Base-by-base conservation (phyloP, 2,113 vertebrate species). In the Cinclus mexicanus region DNA sequence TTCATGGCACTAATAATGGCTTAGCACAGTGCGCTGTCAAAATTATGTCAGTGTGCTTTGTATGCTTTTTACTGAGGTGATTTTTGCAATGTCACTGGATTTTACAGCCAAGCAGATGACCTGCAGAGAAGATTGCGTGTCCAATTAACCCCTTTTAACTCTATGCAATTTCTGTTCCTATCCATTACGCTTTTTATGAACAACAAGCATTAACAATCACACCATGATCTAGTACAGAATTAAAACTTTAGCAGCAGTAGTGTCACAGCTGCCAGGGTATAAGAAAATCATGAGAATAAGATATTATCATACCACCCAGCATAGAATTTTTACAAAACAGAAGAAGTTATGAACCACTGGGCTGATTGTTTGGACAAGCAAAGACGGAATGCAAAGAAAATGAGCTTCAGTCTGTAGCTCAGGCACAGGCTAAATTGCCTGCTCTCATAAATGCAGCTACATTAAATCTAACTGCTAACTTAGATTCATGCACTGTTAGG, bases 91-190 rank as follows among this genome's bases (percentile, higher is more conserved):
- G 52, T 77, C 50, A 46, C 46, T 88, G 76, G 70, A 79, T 95
- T 95, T 93, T 76, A 67, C 31, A 90, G 78, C 20, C 46, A 88
- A 93, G 67, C 1, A 5, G 59, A 70, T 0, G 2, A 89, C 82
- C 87, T 75, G 42, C 82, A 92, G 93, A 93, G 94, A 94, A 82
- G 81, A 41, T 29, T 60, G 50, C 0, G 0, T 79, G 75, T 41
- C 76, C 50, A 83, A 92, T 97, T 96, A 96, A 97, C 83, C 94
- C 87, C 86, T 91, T 96, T 95, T 96, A 96, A 87, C 50, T 79
- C 71, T 55, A 3, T 75, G 53, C 63, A 88, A 95, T 96, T 97
- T 79, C 64, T 44, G 31, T 64, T 94, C 85, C 83, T 39, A 94
- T 93, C 68, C 53, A 90, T 95, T 96, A 89, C 31, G 57, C 37